phyloP scores from a whole-genome alignment of 2,888 invertebrate species.

The Sminthurinus aureus region DNA sequence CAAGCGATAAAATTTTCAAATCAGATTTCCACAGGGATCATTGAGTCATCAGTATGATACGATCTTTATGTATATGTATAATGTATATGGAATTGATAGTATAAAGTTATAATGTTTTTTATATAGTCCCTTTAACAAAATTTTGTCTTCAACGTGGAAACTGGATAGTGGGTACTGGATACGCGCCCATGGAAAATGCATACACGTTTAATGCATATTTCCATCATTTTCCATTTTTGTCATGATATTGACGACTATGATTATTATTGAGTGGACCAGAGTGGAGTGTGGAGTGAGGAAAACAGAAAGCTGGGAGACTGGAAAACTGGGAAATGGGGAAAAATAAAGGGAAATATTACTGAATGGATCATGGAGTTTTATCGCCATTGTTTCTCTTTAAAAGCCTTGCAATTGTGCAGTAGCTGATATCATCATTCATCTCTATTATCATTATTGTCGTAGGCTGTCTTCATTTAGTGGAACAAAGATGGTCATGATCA shows the following conservation, averaged over 20 bases:
- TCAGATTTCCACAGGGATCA: not conserved
- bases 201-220: not conserved
- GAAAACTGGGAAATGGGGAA: not conserved
- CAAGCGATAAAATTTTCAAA: conserved; percentile 12
- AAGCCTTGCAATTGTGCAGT: too few relatives aligned
- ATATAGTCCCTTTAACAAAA: too few relatives aligned
- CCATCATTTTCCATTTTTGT: not conserved
- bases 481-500: too few relatives aligned
- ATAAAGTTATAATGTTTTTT: too few relatives aligned
- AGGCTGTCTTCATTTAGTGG: too few relatives aligned
- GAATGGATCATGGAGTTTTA: not conserved
- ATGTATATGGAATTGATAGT: too few relatives aligned
- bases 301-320: not conserved
- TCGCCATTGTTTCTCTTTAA: not conserved
- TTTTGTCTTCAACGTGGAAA: too few relatives aligned
- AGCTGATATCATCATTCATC: too few relatives aligned
- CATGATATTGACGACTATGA: conserved; percentile 8
- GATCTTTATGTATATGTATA: not conserved
- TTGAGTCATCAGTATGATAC: not conserved
- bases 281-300: not conserved
- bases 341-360: not conserved
- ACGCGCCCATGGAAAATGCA: too few relatives aligned
- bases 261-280: conserved; percentile 6
- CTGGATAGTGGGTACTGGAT: too few relatives aligned
- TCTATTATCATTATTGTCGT: too few relatives aligned